Base-by-base conservation (phyloP, 2,888 invertebrate genomes). In the Troilus luridus region DNA sequence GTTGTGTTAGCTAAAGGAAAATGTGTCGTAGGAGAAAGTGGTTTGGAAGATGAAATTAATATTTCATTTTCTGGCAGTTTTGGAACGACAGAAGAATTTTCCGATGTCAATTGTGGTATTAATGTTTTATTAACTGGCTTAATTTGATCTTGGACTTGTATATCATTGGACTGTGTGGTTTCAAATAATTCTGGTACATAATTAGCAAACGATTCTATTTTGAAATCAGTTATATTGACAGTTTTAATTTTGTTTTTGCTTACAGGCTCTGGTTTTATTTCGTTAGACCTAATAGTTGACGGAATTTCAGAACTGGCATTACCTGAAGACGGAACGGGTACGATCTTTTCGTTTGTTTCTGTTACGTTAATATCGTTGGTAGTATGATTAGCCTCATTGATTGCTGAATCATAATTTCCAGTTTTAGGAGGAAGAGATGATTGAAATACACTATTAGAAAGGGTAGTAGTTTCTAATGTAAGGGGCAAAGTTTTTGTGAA, bases 131-230 rank as follows among this genome's bases (percentile, higher is more conserved):
- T 90, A 19, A 81, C 24, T n/a, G 90, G 88, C 56, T 90, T 85
- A 41, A 90, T 88, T 27, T 58, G 58, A n/a, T 90, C 90, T 85
- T 90, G 90, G 41, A 90, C 90, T 60, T 59, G 90, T 5, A 90
- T 90, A 62, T 90, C 64, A 88, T 90, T 90, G 0, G 90, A 90
- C 62, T 90, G 90, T 11, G 90, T 90, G n/a, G 90, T 90, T 85
- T 90, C 90, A 58, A 88, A 41, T 21, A n/a, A 14, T 41, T 90
- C 90, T 5, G 21, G n/a, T 41, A 62, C 62, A 21, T 62, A 41
- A 14, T 90, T 85, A 54, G 81, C 62, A 56, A 85, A 41, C 11
- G 62, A 27, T 77, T 90, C 59, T 58, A 58, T 90, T 67, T 58
- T 12, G 17, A 21, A 72, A 60, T 64, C 89, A 5, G 54, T 89